Evolutionary conservation across 2,113 vertebrate genomes (phyloP), one percentile per base, ranked within the genome.

Genomic region (Anarrhichthys ocellatus): DNA sequence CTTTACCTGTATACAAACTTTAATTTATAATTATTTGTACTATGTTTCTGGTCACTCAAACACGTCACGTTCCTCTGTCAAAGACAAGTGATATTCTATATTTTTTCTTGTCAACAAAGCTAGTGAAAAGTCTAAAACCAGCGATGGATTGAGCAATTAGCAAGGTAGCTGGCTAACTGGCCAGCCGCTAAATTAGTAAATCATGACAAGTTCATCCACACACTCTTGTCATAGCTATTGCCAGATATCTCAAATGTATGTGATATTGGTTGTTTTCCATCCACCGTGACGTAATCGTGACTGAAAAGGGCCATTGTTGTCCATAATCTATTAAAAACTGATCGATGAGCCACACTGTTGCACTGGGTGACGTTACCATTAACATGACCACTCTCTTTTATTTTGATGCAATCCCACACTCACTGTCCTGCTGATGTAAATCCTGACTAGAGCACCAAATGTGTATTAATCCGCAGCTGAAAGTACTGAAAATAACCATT

Each of bases 41-140:
- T 74, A 2, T 38, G 63, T 22, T 10, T 27, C 32, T 61, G 8
- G 27, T 36, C 58, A 64, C 13, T 56, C 46, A 73, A n/a, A 48
- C 73, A 72, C 29, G 48, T 42, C 42, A 56, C 20, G 22, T 54
- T 36, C 9, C 34, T 72, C 24, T 34, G 27, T 56, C 42, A 68
- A 38, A 36, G 15, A 58, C 46, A 44, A 14, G 20, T 52, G 44
- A 73, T 73, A 42, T 46, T 68, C 42, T 24, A 52, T 81, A 38
- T 56, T 52, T 52, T 20, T 78, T 74, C 20, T 58, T 29, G 44
- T 34, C 40, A 83, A n/a, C 17, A 73, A 76, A 73, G 76, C 38
- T 3, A 17, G 48, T 48, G 5, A 76, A 27, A 61, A 62, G 9
- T 78, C 34, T 7, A 56, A 58, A 50, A n/a, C 38, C 13, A 59